A percentile compares a stretch with the other conserved stretches of the same genome.
Conservation (phyloP, 2,113 vertebrate species). For the Serilophus lunatus region DNA sequence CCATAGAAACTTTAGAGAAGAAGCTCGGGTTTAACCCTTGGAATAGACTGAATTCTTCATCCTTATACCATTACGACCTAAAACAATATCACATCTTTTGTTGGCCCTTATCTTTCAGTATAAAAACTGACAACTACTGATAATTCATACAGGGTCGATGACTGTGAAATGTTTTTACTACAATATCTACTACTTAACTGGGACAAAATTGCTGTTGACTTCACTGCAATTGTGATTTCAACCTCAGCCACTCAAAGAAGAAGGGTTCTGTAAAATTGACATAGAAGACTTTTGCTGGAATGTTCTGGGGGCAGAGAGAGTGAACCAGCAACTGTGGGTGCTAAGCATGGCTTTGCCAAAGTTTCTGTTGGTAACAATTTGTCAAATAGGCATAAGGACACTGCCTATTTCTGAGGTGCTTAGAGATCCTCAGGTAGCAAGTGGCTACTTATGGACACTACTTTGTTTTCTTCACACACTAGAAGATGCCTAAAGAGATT, state of each 20-base stretch:
- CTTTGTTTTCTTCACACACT: fast-evolving
- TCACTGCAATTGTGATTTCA: not conserved
- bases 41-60: slow-evolving; percentile 61
- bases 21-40: slow-evolving; percentile 76
- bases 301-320: not conserved
- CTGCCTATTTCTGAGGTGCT: not conserved
- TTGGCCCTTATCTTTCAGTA: slow-evolving; percentile 29
- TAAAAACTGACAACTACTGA: slow-evolving; percentile 20
- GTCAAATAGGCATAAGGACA: not conserved
- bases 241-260: not conserved
- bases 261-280: not conserved
- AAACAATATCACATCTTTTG: slow-evolving; percentile 20
- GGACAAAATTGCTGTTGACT: slow-evolving; percentile 29
- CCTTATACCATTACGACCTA: slow-evolving; percentile 11
- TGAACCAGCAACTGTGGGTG: not conserved
- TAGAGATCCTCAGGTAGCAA: not conserved
- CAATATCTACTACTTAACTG: not conserved
- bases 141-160: slow-evolving; percentile 20
- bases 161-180: slow-evolving; percentile 26
- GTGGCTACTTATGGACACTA: not conserved
- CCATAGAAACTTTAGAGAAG: slow-evolving; percentile 80
- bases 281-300: not conserved
- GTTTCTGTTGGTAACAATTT: not conserved
- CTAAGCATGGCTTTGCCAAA: not conserved
- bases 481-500: not conserved